Evolutionary conservation across 2,888 invertebrate species (phyloP).

Genomic region (Ophioninae sp.): DNA sequence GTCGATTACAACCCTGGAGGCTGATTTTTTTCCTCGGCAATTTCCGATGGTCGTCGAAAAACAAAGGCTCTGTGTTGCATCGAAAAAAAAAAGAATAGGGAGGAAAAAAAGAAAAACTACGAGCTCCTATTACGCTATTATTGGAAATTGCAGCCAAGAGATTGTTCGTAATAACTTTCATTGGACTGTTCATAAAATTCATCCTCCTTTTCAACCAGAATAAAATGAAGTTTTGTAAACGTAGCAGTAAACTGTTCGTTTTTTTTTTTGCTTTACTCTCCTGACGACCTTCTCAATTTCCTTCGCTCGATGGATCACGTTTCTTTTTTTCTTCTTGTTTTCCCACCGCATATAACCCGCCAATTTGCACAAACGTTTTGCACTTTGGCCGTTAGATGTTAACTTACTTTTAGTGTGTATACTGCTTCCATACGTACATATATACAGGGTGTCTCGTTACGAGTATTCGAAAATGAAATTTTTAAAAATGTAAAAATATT

Average conservation of each 20-base stretch:
- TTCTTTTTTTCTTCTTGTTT: slow-evolving; percentile 30
- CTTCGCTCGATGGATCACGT: neutral
- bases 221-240: slow-evolving; percentile 10
- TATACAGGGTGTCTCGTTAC: neutral
- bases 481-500: no score
- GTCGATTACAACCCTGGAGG: neutral
- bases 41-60: neutral
- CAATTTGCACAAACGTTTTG: slow-evolving; percentile 40
- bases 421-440: neutral
- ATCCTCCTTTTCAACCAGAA: slow-evolving; percentile 11
- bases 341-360: slow-evolving; percentile 29
- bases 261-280: neutral
- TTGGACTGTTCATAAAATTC: slow-evolving; percentile 29
- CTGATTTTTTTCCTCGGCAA: neutral
- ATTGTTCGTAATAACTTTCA: slow-evolving; percentile 30
- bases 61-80: neutral
- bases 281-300: slow-evolving; percentile 19
- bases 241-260: neutral
- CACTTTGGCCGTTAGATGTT: slow-evolving; percentile 40
- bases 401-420: slow-evolving; percentile 28
- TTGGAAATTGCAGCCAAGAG: slow-evolving; percentile 28
- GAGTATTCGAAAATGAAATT: no score
- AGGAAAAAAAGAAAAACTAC: neutral
- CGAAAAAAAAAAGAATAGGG: neutral
- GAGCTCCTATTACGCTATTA: slow-evolving; percentile 25